Evolutionary conservation across 2,113 vertebrate species (phyloP).

Genomic region (Holacanthus passer): DNA sequence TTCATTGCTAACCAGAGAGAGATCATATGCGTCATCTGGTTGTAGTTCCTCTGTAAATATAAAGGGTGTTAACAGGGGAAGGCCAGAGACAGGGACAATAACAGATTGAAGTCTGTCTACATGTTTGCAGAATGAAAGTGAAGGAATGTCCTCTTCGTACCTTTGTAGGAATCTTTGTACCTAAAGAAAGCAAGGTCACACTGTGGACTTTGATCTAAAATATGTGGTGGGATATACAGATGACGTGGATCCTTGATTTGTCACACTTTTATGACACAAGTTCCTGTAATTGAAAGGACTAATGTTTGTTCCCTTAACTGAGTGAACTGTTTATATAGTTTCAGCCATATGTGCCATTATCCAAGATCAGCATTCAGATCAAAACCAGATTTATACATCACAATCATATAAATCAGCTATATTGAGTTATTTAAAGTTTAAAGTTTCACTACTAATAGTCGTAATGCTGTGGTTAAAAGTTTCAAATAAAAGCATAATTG

Average conservation of each 20-base stretch:
- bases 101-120: background rate
- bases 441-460: too few relatives aligned
- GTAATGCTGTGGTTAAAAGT: too few relatives aligned
- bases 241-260: too few relatives aligned
- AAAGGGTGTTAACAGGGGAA: slow-evolving; percentile 27
- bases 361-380: background rate
- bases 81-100: slow-evolving; percentile 13
- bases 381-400: too few relatives aligned
- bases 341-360: background rate
- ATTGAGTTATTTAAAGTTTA: too few relatives aligned
- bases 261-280: background rate
- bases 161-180: too few relatives aligned
- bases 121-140: background rate
- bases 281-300: background rate
- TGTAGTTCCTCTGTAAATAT: slow-evolving; percentile 5
- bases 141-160: background rate
- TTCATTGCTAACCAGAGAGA: accelerated
- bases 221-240: background rate
- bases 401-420: background rate
- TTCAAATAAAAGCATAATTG: too few relatives aligned
- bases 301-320: background rate
- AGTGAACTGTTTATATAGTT: background rate
- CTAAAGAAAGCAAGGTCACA: background rate
- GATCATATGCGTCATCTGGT: background rate
- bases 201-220: background rate